These are phyloP conservation scores for Cryptoprocta ferox DNA, from an alignment of 2,797 vertebrate species.

Conservation along the genomic window DNA sequence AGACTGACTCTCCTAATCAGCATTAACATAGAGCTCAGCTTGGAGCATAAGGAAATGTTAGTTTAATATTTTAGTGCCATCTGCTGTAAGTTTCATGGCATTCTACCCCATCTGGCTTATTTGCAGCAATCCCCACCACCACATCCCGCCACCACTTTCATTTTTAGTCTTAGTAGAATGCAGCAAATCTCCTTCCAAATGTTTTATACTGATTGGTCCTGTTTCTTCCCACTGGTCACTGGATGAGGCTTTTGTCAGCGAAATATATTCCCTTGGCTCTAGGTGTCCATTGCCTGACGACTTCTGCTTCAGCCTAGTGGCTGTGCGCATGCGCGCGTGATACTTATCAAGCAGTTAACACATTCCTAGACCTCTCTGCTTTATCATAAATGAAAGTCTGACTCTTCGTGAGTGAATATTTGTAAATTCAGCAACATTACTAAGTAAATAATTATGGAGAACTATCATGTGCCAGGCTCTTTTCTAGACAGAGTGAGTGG, in stretches of 20 bases:
- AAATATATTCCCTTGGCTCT: slow-evolving; percentile 1
- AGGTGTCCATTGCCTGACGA: slow-evolving; percentile 47
- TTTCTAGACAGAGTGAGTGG: background rate
- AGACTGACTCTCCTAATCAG: slow-evolving; percentile 71
- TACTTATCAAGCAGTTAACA: background rate
- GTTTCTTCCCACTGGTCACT: slow-evolving; percentile 30
- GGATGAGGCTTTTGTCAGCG: slow-evolving; percentile 2
- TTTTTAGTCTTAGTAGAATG: slow-evolving; percentile 26
- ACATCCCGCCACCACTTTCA: background rate
- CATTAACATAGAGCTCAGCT: slow-evolving; percentile 64
- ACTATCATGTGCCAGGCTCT: background rate
- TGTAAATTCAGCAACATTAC: slow-evolving; percentile 9
- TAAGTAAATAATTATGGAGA: slow-evolving; percentile 12
- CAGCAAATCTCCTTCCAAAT: slow-evolving; percentile 44
- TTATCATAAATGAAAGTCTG: slow-evolving; percentile 19
- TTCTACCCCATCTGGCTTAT: slow-evolving; percentile 84
- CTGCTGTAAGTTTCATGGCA: slow-evolving; percentile 85
- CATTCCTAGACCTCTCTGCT: background rate
- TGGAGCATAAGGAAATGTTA: slow-evolving; percentile 83
- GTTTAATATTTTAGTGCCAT: slow-evolving; percentile 88
- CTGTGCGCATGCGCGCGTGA: background rate
- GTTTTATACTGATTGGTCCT: slow-evolving; percentile 1
- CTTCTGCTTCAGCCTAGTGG: background rate
- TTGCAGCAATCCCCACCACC: background rate
- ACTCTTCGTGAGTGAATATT: background rate